These are phyloP conservation scores for Perca flavescens DNA, from an alignment of 2,113 vertebrate genomes.

Conservation along the genomic window DNA sequence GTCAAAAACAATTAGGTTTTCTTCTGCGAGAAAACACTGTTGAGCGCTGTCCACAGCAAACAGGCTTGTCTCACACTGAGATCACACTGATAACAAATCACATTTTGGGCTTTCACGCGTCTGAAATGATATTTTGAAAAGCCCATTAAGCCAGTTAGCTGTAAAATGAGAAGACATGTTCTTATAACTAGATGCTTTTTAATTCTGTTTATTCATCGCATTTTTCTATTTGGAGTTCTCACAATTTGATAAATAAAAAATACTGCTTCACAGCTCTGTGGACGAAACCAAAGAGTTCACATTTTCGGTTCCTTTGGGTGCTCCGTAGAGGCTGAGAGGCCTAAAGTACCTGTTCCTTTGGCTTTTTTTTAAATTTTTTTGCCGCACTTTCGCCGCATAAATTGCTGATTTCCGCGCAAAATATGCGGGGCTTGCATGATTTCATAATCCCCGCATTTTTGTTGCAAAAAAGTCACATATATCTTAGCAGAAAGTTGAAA, in stretches of 20 bases:
- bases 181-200: background rate
- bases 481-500: too few species aligned
- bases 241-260: background rate
- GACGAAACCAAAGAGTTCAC: background rate
- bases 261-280: background rate
- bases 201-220: background rate
- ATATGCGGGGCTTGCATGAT: too few species aligned
- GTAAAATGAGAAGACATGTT: background rate
- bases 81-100: background rate
- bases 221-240: background rate
- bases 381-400: too few species aligned
- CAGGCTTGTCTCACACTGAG: background rate
- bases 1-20: background rate
- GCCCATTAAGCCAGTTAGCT: background rate
- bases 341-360: background rate
- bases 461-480: too few species aligned
- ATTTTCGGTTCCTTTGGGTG: background rate
- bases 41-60: background rate
- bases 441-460: too few species aligned
- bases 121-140: background rate
- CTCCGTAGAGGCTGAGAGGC: background rate
- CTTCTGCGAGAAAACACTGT: background rate
- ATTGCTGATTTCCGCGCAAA: too few species aligned
- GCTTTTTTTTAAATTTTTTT: background rate
- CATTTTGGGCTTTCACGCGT: background rate